These are phyloP conservation scores for Temnothorax rugatulus DNA, from an alignment of 2,888 invertebrate genomes.

Conservation along the genomic window DNA sequence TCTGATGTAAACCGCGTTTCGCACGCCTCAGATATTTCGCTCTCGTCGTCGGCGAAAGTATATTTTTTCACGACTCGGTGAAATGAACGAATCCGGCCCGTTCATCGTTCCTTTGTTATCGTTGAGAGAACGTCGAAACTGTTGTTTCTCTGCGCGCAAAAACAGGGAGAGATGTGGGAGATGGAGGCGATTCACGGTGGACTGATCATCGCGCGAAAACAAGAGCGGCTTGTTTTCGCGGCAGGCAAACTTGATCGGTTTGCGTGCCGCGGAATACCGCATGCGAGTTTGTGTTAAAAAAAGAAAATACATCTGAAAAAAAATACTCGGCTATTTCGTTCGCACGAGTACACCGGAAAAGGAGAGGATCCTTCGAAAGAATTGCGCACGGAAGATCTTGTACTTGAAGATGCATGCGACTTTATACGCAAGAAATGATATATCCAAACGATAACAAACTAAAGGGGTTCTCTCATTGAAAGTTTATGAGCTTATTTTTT, in stretches of 20 bases:
- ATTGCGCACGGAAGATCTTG: neutral
- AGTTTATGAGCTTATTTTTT: conserved; percentile 3
- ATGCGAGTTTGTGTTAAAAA: conserved; percentile 50
- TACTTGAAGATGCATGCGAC: neutral
- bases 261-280: conserved; percentile 50
- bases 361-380: neutral
- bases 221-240: conserved; percentile 74
- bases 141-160: conserved; percentile 73
- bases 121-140: conserved; percentile 66
- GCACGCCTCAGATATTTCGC: conserved; percentile 48
- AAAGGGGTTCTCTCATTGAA: neutral
- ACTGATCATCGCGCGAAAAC: conserved; percentile 77
- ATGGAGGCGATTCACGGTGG: conserved; percentile 74
- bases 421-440: conserved; percentile 16
- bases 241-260: conserved; percentile 71
- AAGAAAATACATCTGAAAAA: conserved; percentile 49
- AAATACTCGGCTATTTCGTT: conserved; percentile 29
- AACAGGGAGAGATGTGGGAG: conserved; percentile 71
- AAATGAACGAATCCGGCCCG: conserved; percentile 59
- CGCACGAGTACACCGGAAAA: neutral
- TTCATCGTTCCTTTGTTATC: conserved; percentile 60
- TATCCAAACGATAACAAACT: neutral
- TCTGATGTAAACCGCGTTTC: conserved; percentile 38
- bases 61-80: conserved; percentile 68
- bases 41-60: conserved; percentile 46